These are phyloP conservation scores for Cyprinodon diabolis DNA, from an alignment of 2,797 vertebrate genomes.

Conservation along the genomic window DNA sequence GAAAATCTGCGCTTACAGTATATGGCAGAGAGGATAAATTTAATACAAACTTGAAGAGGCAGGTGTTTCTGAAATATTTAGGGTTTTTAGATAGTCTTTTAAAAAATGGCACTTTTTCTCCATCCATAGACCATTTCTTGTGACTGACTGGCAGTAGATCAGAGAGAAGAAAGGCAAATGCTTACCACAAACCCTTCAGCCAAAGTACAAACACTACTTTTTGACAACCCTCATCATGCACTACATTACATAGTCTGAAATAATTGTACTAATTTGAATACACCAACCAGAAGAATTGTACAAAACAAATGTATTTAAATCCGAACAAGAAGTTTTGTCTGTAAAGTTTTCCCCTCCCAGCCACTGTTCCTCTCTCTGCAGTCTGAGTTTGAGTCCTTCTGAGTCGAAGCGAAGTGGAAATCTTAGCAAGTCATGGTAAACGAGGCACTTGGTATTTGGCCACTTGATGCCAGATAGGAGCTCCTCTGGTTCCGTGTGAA, in stretches of 20 bases:
- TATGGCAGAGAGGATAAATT: slow-evolving; percentile 42
- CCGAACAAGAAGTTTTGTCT: slow-evolving; percentile 44
- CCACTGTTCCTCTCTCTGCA: background rate
- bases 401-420: slow-evolving; percentile 65
- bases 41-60: slow-evolving; percentile 40
- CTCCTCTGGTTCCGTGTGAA: slow-evolving; percentile 75
- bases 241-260: slow-evolving; percentile 67
- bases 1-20: slow-evolving; percentile 28
- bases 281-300: slow-evolving; percentile 58
- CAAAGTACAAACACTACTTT: slow-evolving; percentile 67
- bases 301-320: slow-evolving; percentile 57
- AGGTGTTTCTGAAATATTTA: slow-evolving; percentile 24
- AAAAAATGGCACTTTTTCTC: slow-evolving; percentile 70
- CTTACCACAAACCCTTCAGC: slow-evolving; percentile 66
- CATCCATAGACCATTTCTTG: slow-evolving; percentile 39
- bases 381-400: slow-evolving; percentile 33
- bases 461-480: slow-evolving; percentile 77
- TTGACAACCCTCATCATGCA: slow-evolving; percentile 72
- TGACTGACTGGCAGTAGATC: slow-evolving; percentile 66
- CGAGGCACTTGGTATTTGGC: slow-evolving; percentile 95
- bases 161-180: slow-evolving; percentile 75
- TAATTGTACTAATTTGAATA: slow-evolving; percentile 45
- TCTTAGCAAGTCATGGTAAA: slow-evolving; percentile 82
- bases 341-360: slow-evolving; percentile 22
- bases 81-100: slow-evolving; percentile 20